Evolutionary conservation across 2,113 vertebrate genomes (phyloP).

Genomic region (Calyptommatus sinebrachiatus): DNA sequence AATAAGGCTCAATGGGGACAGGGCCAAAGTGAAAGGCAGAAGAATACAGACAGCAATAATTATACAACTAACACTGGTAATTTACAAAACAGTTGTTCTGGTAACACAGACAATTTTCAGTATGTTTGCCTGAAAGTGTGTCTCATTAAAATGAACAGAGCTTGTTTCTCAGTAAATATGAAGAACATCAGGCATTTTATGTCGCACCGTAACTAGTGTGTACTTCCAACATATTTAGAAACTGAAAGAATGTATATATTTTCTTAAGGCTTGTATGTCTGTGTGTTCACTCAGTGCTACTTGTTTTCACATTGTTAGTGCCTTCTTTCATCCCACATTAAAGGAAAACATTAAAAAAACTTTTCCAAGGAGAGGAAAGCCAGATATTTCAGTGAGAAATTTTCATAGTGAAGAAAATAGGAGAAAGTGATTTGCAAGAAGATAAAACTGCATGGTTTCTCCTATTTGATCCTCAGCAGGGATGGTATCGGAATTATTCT

Average conservation of each 20-base stretch:
- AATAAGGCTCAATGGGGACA: too few species aligned
- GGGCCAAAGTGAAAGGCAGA: too few species aligned
- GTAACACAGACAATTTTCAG: background rate
- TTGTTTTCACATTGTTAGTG: too few species aligned
- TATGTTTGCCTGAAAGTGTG: background rate
- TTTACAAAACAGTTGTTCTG: too few species aligned
- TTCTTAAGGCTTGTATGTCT: background rate
- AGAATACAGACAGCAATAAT: too few species aligned
- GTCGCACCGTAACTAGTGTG: background rate
- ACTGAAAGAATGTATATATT: background rate
- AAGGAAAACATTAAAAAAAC: background rate
- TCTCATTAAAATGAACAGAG: too few species aligned
- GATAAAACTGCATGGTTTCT: background rate
- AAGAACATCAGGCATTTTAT: background rate
- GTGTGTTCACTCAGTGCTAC: background rate
- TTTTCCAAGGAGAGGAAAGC: background rate
- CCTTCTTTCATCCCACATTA: background rate
- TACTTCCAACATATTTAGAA: background rate
- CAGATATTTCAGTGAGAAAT: background rate
- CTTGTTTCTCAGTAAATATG: background rate
- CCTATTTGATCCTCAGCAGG: background rate
- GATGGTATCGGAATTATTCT: background rate
- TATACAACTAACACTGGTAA: too few species aligned
- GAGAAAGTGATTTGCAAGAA: background rate
- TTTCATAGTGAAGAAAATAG: background rate